Base-by-base conservation (phyloP, 2,113 vertebrate species). In the Hiodon tergisus region DNA sequence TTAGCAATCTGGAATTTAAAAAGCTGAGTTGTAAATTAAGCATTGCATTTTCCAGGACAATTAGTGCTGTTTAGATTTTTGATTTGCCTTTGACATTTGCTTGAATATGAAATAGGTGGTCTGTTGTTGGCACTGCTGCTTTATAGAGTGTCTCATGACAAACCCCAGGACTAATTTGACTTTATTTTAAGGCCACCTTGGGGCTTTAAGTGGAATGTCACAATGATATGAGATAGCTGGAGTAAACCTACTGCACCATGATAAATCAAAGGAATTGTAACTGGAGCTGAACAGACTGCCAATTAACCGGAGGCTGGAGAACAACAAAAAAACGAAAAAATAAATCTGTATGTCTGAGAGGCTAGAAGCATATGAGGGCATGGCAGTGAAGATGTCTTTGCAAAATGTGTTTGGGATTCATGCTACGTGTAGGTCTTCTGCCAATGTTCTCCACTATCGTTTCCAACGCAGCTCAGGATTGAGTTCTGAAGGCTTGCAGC, bases 181-280 rank as follows among this genome's bases (percentile, higher is more conserved):
- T 72, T 72, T 79, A 48, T 63, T 74, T 66, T 46, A 11, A 14
- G 71, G 74, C 66, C 54, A 76, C 72, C 76, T 78, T 52, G n/a
- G 76, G 78, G 82, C 48, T 54, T 55, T 50, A 67, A 75, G 70
- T 53, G 73, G 72, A 59, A 71, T 4, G n/a, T 57, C 63, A 58
- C 46, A 4, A 47, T 16, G 48, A 65, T 9, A 48, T 66, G 70
- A 66, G 69, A 71, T 71, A 71, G 59, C n/a, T 52, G 7, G 69
- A 16, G 74, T 47, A 63, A 50, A 6, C 66, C 65, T 78, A 81
- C 78, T 78, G 61, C 62, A 77, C 69, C 72, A 69, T 74, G 66
- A 83, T 75, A 75, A 81, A 83, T 80, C 77, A 79, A 58, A 77
- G 54, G 70, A 69, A 17, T 82, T 79, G 47, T 60, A 76, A 70